Base-by-base conservation (phyloP, 2,888 invertebrate genomes). In the Nomada goodeniana region DNA sequence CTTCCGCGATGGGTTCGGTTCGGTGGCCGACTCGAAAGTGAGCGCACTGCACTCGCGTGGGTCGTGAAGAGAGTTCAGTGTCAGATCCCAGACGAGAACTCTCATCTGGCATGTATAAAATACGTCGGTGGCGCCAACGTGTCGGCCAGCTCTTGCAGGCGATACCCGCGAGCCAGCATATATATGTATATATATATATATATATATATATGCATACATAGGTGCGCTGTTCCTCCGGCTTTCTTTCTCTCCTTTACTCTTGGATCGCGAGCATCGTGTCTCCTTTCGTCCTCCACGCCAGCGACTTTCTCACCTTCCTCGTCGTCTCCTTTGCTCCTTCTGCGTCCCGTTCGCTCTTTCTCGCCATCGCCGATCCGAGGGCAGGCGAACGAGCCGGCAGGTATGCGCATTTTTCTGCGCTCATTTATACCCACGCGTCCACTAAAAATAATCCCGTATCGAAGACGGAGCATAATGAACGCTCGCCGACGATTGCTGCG, bases 391-490 rank as follows among this genome's bases (percentile, higher is more conserved):
- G 80, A 73, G 89, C 88, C 68, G 88, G 77, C 88, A 89, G 88
- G 90, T 91, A 91, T 90, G 91, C 82, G 86, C 88, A 91, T 90
- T 89, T 91, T 91, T 89, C 89, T 89, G 91, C 91, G 85, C 90
- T 90, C 89, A 89, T 90, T 90, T 89, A 88, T 91, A 85, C 91
- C 89, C 89, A 90, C 89, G 90, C 89, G 85, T 67, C 76, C 84
- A 89, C 91, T 91, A 90, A 91, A 91, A 91, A 91, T 91, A 91
- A 90, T 89, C 90, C 83, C 64, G 83, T 79, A 88, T 89, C 86
- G 83, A 85, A 85, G 86, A 80, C 80, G 13, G 65, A 74, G 84
- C 67, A 86, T 86, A 87, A 88, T 80, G 87, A 88, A 86, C 81
- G 82, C 72, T 42, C 61, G 53, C 68, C 52, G 69, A 53, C 73